Base-by-base conservation (phyloP, 2,797 vertebrate genomes). In the Anas flavirostris region DNA sequence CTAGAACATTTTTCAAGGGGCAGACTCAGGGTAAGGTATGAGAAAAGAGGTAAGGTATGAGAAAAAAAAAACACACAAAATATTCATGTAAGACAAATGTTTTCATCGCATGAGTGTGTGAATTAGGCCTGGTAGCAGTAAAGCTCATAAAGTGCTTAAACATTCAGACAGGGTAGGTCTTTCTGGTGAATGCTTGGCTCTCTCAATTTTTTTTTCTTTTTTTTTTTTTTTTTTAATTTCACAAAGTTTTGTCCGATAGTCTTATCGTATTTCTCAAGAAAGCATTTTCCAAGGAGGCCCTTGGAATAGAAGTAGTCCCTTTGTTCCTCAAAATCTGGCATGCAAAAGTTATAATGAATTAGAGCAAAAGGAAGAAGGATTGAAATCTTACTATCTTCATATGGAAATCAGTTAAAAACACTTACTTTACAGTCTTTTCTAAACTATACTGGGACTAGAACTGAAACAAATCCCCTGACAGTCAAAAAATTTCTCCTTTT, bases 261-360 rank as follows among this genome's bases (percentile, higher is more conserved):
- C 62, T 41, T 37, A n/a, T 2, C 4, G 23, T 31, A 8, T 7
- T 26, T 56, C 13, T 12, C 1, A 5, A 41, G 37, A 7, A 4
- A 55, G 0, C 5, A 33, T 48, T 70, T 73, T 86, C 55, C 26
- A 86, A 73, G 15, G 28, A 83, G 28, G 12, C 0, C 2, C 22
- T 83, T 72, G 39, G 31, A 82, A 77, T 43, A 7, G 9, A 77
- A 43, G n/a, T 3, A 70, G 43, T 64, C 21, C n/a, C 7, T 43
- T 70, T 62, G 10, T 44, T 64, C 25, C 18, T 81, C 0, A 0
- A 9, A 41, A 5, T 41, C 52, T 44, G 18, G 7, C 16, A n/a
- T 8, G 4, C 13, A 74, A 35, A 37, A 62, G 3, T 44, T 81
- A 31, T 41, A 68, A 64, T 4, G 41, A 66, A 58, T 6, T 9